Conservation (phyloP, 1,140 invertebrate species). For the Formica exsecta region DNA sequence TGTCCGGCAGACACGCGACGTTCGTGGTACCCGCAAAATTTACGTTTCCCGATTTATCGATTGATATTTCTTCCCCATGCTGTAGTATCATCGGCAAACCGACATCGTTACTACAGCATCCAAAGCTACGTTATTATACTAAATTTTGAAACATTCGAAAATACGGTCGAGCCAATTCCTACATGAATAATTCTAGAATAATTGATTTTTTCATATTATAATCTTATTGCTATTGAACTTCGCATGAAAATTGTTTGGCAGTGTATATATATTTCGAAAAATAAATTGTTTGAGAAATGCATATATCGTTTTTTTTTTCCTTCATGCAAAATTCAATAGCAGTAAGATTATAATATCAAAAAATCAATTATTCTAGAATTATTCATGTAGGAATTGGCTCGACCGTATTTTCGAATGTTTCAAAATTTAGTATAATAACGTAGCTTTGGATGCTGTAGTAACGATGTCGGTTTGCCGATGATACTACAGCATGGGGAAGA, state of each 20-base stretch:
- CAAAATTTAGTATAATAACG: neutral
- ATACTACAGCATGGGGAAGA: slow-evolving; percentile 9
- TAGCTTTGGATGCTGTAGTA: neutral
- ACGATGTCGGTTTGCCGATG: slow-evolving; percentile 1
- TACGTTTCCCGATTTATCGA: slow-evolving; percentile 29
- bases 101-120: neutral
- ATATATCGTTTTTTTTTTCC: too few relatives aligned
- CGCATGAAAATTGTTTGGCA: too few relatives aligned
- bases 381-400: neutral
- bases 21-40: slow-evolving; percentile 13
- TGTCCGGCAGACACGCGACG: slow-evolving; percentile 1
- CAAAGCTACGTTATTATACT: neutral
- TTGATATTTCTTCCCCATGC: slow-evolving; percentile 29
- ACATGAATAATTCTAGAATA: neutral
- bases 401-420: neutral
- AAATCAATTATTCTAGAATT: neutral
- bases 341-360: neutral
- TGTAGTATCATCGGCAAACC: neutral
- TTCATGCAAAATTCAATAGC: neutral
- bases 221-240: neutral
- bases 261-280: neutral
- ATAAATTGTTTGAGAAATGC: neutral
- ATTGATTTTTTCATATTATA: neutral
- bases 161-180: neutral
- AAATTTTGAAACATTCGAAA: neutral